A percentile compares a stretch with the other conserved stretches of the same genome.
Conservation (phyloP, 2,113 vertebrate genomes). For the Xiphorhynchus elegans region DNA sequence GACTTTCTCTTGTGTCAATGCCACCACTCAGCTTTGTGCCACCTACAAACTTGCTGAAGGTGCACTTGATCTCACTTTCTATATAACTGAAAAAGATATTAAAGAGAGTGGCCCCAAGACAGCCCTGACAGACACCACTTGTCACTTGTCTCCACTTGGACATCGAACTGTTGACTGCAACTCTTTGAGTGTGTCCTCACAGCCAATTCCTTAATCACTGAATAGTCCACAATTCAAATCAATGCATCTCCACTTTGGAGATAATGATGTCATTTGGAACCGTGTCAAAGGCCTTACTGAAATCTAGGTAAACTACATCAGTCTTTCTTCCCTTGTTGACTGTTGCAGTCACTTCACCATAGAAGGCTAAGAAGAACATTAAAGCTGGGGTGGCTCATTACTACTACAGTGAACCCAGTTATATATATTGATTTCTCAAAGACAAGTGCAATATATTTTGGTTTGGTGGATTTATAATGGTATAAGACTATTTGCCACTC, state of each 20-base stretch:
- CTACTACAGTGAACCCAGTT: background rate
- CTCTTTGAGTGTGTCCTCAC: background rate
- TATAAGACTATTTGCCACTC: background rate
- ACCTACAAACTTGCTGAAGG: background rate
- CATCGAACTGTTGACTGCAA: background rate
- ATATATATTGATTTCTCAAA: background rate
- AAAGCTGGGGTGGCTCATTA: background rate
- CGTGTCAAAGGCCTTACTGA: background rate
- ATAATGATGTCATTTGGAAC: background rate
- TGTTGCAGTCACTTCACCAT: too few species aligned
- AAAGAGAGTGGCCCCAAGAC: background rate
- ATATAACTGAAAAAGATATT: background rate
- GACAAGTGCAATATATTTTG: background rate
- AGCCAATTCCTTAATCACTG: background rate
- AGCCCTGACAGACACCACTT: background rate
- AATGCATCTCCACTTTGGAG: rapidly evolving
- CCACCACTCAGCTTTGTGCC: background rate
- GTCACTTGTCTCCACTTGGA: background rate
- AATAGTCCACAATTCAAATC: background rate
- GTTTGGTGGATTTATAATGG: background rate
- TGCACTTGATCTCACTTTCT: background rate
- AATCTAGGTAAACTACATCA: background rate
- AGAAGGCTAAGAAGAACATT: background rate
- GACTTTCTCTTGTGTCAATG: background rate
- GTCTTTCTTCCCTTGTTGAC: background rate